These are phyloP conservation scores for Smittia aterrima DNA, from an alignment of 2,888 invertebrate species.

Conservation along the genomic window DNA sequence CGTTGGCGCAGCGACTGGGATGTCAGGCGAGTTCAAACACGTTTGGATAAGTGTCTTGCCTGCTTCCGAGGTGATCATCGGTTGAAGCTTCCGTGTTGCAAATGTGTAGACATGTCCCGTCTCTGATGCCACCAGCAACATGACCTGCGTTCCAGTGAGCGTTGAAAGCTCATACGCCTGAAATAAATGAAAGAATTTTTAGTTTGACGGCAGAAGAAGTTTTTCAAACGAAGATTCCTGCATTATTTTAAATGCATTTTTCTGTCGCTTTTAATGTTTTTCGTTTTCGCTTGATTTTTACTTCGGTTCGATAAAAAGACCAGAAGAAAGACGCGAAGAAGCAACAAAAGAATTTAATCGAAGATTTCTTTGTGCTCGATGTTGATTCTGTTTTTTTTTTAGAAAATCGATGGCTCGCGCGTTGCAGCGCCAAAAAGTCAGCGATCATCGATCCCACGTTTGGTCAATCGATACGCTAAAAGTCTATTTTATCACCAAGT, in stretches of 20 bases:
- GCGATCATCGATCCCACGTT: not conserved
- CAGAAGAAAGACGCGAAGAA: not conserved
- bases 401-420: slow-evolving; percentile 8
- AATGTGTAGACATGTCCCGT: slow-evolving; percentile 99
- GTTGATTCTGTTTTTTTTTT: not conserved
- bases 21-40: slow-evolving; percentile 96
- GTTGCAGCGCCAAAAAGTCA: not conserved
- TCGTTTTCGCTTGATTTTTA: no score
- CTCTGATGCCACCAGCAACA: slow-evolving; percentile 97
- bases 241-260: slow-evolving; percentile 7
- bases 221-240: slow-evolving; percentile 1
- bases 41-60: slow-evolving; percentile 98
- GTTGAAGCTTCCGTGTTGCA: slow-evolving; percentile 96
- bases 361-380: not conserved
- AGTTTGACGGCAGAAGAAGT: not conserved
- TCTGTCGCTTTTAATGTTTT: not conserved
- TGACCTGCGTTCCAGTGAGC: slow-evolving; percentile 98
- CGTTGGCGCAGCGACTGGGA: slow-evolving; percentile 65
- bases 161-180: slow-evolving; percentile 99
- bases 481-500: not conserved
- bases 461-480: not conserved
- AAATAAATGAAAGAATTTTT: slow-evolving; percentile 48
- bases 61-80: slow-evolving; percentile 97
- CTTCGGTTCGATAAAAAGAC: not conserved
- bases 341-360: not conserved